Evolutionary conservation across 2,113 vertebrate species (phyloP).

Genomic region (Larimichthys polyactis): DNA sequence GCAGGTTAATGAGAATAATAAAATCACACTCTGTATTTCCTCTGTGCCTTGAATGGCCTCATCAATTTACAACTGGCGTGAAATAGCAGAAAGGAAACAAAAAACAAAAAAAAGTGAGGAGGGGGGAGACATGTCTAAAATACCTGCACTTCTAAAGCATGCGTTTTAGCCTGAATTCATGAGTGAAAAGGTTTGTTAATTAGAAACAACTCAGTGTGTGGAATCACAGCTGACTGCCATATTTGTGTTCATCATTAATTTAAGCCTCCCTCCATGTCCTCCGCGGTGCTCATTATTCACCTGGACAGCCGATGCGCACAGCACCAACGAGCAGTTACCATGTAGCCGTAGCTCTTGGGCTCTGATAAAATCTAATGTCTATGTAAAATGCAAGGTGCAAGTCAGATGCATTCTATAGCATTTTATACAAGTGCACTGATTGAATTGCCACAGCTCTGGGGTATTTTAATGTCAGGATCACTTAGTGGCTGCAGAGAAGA

Average conservation of each 20-base stretch:
- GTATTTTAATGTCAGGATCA: conserved; percentile 17
- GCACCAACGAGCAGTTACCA: conserved; percentile 27
- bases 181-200: conserved; percentile 80
- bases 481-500: conserved; percentile 36
- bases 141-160: conserved; percentile 68
- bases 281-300: conserved; percentile 35
- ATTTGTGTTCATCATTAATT: conserved; percentile 65
- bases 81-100: conserved; percentile 69
- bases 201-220: conserved; percentile 84
- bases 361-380: conserved; percentile 27
- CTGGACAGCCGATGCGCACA: conserved; percentile 43
- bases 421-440: background rate
- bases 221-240: conserved; percentile 81
- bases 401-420: conserved; percentile 34
- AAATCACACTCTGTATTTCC: conserved; percentile 94
- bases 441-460: conserved; percentile 7
- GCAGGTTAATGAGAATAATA: conserved; percentile 90
- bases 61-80: conserved; percentile 86
- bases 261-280: conserved; percentile 56
- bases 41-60: conserved; percentile 85
- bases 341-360: conserved; percentile 4
- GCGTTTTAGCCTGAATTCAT: conserved; percentile 74
- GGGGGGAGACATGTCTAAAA: conserved; percentile 74
- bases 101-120: background rate
- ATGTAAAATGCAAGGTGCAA: conserved; percentile 42